Conservation (phyloP, 2,797 vertebrate genomes). For the Spea hammondii region DNA sequence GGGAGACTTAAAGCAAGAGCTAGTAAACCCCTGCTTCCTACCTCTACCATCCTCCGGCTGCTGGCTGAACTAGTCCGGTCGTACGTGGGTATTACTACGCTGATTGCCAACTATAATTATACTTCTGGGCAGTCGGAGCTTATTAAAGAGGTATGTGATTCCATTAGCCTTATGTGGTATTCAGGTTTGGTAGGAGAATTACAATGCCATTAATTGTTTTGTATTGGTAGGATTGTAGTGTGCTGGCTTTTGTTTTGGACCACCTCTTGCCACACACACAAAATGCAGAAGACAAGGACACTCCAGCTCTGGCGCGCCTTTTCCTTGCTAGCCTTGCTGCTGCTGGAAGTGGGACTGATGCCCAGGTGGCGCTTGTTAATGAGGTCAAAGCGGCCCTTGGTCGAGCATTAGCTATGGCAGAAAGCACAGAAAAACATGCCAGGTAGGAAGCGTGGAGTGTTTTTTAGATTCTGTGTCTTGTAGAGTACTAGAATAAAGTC, state of each 20-base stretch:
- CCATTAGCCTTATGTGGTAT: background rate
- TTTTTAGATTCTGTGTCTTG: background rate
- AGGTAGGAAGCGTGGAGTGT: slow-evolving; percentile 70
- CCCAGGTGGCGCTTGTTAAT: slow-evolving; percentile 91
- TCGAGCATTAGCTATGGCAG: slow-evolving; percentile 90
- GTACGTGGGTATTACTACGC: slow-evolving; percentile 91
- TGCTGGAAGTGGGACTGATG: slow-evolving; percentile 91
- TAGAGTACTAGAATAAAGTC: too few relatives aligned
- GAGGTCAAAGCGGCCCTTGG: slow-evolving; percentile 95
- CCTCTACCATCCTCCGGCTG: slow-evolving; percentile 92
- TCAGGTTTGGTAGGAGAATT: background rate
- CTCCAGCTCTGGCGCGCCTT: slow-evolving; percentile 88
- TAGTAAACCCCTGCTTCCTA: slow-evolving; percentile 94
- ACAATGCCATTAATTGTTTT: slow-evolving; percentile 25
- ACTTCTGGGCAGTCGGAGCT: slow-evolving; percentile 92
- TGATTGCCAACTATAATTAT: slow-evolving; percentile 93
- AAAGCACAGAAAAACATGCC: slow-evolving; percentile 95
- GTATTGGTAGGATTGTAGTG: slow-evolving; percentile 85
- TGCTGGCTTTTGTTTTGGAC: slow-evolving; percentile 92
- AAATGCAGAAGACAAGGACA: slow-evolving; percentile 92
- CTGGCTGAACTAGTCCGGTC: slow-evolving; percentile 92
- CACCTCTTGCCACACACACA: slow-evolving; percentile 93
- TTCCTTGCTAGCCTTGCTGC: slow-evolving; percentile 92
- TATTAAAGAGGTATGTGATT: slow-evolving; percentile 82
- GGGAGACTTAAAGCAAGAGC: slow-evolving; percentile 85